A percentile compares a stretch with the other conserved stretches of the same genome.
Evolutionary conservation across 2,888 invertebrate genomes (phyloP).

Genomic region (Alloplasta piceator): DNA sequence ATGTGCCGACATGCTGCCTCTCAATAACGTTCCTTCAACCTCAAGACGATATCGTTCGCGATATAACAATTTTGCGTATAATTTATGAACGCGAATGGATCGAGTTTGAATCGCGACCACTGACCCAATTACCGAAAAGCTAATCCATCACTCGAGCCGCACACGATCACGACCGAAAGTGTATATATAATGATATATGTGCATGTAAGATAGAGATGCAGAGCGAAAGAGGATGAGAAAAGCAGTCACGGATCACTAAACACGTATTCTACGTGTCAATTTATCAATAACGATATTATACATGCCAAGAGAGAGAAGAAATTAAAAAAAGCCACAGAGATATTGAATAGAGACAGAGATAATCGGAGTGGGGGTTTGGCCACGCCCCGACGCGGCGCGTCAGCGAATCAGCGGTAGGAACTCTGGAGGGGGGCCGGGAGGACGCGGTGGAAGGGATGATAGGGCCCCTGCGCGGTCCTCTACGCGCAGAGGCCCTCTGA

Average conservation of each 20-base stretch:
- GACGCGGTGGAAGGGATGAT: slow-evolving; percentile 1
- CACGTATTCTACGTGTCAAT: slow-evolving; percentile 62
- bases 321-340: background rate
- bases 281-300: slow-evolving; percentile 66
- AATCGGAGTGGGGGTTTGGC: slow-evolving; percentile 28
- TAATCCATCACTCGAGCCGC: slow-evolving; percentile 16
- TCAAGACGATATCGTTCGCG: too few relatives aligned
- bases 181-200: slow-evolving; percentile 15
- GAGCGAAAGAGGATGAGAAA: slow-evolving; percentile 40
- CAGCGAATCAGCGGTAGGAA: slow-evolving; percentile 63
- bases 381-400: slow-evolving; percentile 56
- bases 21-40: too few relatives aligned
- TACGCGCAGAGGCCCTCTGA: slow-evolving; percentile 23
- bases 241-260: slow-evolving; percentile 56
- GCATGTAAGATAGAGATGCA: slow-evolving; percentile 42
- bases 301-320: slow-evolving; percentile 14
- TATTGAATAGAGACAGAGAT: slow-evolving; percentile 9
- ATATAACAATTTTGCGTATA: too few relatives aligned
- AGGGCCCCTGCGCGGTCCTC: slow-evolving; percentile 30
- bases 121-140: slow-evolving; percentile 23
- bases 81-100: background rate
- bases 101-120: background rate
- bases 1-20: too few relatives aligned
- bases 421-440: slow-evolving; percentile 17
- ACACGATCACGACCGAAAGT: too few relatives aligned